phyloP scores from a whole-genome alignment of 2,888 invertebrate genomes.

The Apotomis betuletana region DNA sequence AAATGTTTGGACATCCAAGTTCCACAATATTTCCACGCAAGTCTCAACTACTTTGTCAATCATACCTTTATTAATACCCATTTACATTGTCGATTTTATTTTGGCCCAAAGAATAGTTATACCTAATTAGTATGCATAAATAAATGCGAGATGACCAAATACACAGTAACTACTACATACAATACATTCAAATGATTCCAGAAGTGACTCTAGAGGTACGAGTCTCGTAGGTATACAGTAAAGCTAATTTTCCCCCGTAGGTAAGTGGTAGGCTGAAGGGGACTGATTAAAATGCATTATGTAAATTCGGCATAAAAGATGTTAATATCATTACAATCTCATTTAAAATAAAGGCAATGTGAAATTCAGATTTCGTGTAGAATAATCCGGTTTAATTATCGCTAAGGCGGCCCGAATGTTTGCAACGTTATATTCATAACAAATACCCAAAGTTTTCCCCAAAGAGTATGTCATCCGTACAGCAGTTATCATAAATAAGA shows the following conservation, averaged over 20 bases:
- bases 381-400: conserved; percentile 39
- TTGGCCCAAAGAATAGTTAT: too few relatives aligned
- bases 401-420: conserved; percentile 32
- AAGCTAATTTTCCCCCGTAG: not conserved
- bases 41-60: too few relatives aligned
- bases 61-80: too few relatives aligned
- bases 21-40: too few relatives aligned
- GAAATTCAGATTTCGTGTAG: conserved; percentile 16
- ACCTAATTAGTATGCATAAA: too few relatives aligned
- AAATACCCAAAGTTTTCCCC: conserved; percentile 56
- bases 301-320: conserved; percentile 9
- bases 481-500: conserved; percentile 72
- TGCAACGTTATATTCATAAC: conserved; percentile 43
- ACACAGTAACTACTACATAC: not conserved
- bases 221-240: too few relatives aligned
- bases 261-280: not conserved
- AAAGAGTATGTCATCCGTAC: conserved; percentile 56
- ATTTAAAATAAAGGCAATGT: conserved; percentile 17
- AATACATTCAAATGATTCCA: not conserved
- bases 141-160: not conserved
- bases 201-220: not conserved
- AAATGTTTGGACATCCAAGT: too few relatives aligned
- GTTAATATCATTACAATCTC: conserved; percentile 8
- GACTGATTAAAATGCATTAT: conserved; percentile 10
- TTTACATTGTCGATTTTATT: too few relatives aligned